Conservation (phyloP, 2,797 vertebrate genomes). For the Salmo trutta region DNA sequence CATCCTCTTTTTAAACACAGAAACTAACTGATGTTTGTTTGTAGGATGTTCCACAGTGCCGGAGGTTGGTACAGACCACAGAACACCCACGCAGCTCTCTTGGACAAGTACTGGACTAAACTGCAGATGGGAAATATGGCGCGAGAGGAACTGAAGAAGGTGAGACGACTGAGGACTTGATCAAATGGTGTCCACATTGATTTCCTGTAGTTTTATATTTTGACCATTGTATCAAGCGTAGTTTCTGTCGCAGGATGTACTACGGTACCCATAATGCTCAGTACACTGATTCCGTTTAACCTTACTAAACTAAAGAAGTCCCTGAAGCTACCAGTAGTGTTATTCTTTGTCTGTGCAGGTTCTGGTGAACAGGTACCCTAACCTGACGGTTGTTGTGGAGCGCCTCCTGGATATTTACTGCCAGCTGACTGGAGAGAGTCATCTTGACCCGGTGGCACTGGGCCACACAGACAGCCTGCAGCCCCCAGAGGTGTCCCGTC, state of each 20-base stretch:
- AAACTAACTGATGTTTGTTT: conserved; percentile 10
- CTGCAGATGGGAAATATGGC: conserved; percentile 88
- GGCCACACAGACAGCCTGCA: conserved; percentile 18
- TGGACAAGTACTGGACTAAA: conserved; percentile 96
- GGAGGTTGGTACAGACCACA: conserved; percentile 89
- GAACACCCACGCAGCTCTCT: conserved; percentile 84
- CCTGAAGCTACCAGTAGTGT: too few species aligned
- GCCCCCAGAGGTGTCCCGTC: conserved; percentile 45
- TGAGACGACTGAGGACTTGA: conserved; percentile 45
- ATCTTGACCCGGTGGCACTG: conserved; percentile 49
- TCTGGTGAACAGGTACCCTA: conserved; percentile 79
- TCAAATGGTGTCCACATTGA: too few species aligned
- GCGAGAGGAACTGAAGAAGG: conserved; percentile 89
- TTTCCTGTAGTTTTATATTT: background rate
- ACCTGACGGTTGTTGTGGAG: conserved; percentile 77
- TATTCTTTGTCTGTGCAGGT: conserved; percentile 69
- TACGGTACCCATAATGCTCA: background rate
- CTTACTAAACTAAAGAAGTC: too few species aligned
- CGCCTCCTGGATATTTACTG: conserved; percentile 90
- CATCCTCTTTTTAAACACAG: background rate
- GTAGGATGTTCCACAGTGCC: conserved; percentile 78
- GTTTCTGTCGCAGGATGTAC: background rate
- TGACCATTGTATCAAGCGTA: background rate
- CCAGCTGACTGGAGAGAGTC: conserved; percentile 86
- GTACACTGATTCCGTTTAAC: too few species aligned